These are phyloP conservation scores for Zaprionus lineosus DNA, from an alignment of 2,888 invertebrate species.

Conservation along the genomic window DNA sequence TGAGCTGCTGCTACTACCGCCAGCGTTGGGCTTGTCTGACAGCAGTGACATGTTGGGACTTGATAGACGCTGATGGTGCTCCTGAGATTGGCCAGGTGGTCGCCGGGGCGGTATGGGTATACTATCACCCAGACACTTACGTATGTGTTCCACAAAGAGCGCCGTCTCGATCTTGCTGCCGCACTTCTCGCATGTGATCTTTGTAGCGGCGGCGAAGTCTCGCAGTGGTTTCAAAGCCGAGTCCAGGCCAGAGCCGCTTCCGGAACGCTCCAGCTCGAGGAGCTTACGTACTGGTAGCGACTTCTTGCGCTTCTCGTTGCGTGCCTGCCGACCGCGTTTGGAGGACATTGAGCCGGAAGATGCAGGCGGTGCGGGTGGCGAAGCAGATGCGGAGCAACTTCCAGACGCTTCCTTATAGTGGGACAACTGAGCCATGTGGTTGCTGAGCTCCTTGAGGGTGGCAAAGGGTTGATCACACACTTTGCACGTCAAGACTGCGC, in stretches of 20 bases:
- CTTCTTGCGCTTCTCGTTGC: slow-evolving; percentile 94
- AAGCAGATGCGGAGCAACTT: slow-evolving; percentile 35
- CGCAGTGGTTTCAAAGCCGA: slow-evolving; percentile 81
- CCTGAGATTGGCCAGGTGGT: slow-evolving; percentile 85
- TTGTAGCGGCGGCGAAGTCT: slow-evolving; percentile 86
- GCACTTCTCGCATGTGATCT: slow-evolving; percentile 97
- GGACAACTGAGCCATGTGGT: slow-evolving; percentile 98
- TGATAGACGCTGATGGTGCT: slow-evolving; percentile 69
- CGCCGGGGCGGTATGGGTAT: slow-evolving; percentile 83
- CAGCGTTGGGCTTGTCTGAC: slow-evolving; percentile 83
- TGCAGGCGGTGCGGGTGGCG: slow-evolving; percentile 32
- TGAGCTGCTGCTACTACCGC: slow-evolving; percentile 84
- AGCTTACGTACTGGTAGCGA: slow-evolving; percentile 95
- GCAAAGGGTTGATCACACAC: slow-evolving; percentile 98
- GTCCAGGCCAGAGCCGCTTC: slow-evolving; percentile 86
- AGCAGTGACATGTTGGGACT: slow-evolving; percentile 85
- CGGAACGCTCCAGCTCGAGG: slow-evolving; percentile 91
- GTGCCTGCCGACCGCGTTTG: slow-evolving; percentile 89
- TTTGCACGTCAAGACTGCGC: slow-evolving; percentile 97
- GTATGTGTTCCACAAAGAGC: slow-evolving; percentile 95
- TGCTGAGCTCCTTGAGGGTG: slow-evolving; percentile 96
- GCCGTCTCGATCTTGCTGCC: slow-evolving; percentile 96
- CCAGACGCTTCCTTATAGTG: slow-evolving; percentile 95
- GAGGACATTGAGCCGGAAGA: slow-evolving; percentile 18
- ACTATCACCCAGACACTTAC: slow-evolving; percentile 93